These are phyloP conservation scores for Carabus problematicus DNA, from an alignment of 2,888 invertebrate genomes.

Conservation along the genomic window DNA sequence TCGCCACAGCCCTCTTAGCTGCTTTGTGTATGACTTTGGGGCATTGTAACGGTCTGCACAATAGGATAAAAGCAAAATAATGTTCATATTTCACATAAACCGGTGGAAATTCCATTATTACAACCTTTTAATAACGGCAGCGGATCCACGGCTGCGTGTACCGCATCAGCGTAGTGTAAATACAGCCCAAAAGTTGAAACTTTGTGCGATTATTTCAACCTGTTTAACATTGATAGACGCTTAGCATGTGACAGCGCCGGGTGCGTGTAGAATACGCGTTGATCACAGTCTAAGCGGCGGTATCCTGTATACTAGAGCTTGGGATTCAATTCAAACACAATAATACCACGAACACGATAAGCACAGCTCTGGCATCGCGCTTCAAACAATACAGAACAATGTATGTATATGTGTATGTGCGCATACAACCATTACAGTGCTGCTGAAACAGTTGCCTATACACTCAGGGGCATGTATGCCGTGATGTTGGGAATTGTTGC, in stretches of 20 bases:
- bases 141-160: neutral
- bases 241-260: conserved; percentile 13
- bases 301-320: conserved; percentile 20
- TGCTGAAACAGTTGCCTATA: conserved; percentile 24
- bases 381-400: neutral
- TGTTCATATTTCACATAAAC: too few species aligned
- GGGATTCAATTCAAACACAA: conserved; percentile 40
- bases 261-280: neutral
- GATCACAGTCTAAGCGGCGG: conserved; percentile 27
- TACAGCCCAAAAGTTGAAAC: conserved; percentile 32
- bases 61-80: too few species aligned
- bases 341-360: conserved; percentile 39
- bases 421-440: neutral
- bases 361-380: neutral
- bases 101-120: conserved; percentile 30
- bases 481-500: neutral
- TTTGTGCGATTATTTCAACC: conserved; percentile 41
- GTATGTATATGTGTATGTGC: neutral
- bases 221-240: conserved; percentile 28
- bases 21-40: too few species aligned
- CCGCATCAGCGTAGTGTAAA: conserved; percentile 22
- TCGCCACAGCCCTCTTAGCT: too few species aligned
- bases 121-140: conserved; percentile 39
- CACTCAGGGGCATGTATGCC: neutral
- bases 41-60: too few species aligned